A percentile compares a stretch with the other conserved stretches of the same genome.
These are phyloP conservation scores for Stratiolaelaps scimitus DNA, from an alignment of 1,140 invertebrate species.

Conservation along the genomic window DNA sequence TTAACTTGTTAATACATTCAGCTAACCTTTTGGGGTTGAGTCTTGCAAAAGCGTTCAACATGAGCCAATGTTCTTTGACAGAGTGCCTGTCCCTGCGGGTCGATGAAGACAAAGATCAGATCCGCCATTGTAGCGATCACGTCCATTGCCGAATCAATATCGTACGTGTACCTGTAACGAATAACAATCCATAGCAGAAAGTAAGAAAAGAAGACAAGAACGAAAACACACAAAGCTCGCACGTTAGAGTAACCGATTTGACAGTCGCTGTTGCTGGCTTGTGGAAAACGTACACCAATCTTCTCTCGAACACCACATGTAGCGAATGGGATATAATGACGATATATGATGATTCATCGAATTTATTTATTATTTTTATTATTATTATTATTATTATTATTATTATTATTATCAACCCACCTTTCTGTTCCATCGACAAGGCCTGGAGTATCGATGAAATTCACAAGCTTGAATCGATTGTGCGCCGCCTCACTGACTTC, in stretches of 20 bases:
- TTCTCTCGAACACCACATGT: not conserved
- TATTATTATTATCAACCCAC: constrained; percentile 42
- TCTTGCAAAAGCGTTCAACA: constrained; percentile 45
- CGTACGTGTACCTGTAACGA: constrained; percentile 2
- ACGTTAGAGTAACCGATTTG: too few relatives aligned
- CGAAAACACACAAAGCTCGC: too few relatives aligned
- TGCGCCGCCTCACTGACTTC: constrained; percentile 51
- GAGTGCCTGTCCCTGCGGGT: constrained; percentile 52
- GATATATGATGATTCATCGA: too few relatives aligned
- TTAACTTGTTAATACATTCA: too few relatives aligned
- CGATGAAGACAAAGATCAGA: constrained; percentile 53
- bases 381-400: constrained; percentile 33
- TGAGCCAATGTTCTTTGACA: constrained; percentile 51
- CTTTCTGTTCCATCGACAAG: constrained; percentile 53
- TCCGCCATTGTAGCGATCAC: constrained; percentile 42
- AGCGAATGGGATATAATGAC: constrained; percentile 1
- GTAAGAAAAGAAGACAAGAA: too few relatives aligned
- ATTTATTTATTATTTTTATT: too few relatives aligned
- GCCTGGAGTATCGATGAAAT: constrained; percentile 53
- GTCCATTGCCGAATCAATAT: not conserved
- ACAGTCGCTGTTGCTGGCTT: too few relatives aligned
- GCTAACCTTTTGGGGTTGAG: constrained; percentile 3
- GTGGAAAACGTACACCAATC: not conserved
- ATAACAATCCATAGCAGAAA: too few relatives aligned
- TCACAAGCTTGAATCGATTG: constrained; percentile 51